phyloP scores from a whole-genome alignment of 35 echinoderm and acorn worm species.

The Apostichopus californicus region DNA sequence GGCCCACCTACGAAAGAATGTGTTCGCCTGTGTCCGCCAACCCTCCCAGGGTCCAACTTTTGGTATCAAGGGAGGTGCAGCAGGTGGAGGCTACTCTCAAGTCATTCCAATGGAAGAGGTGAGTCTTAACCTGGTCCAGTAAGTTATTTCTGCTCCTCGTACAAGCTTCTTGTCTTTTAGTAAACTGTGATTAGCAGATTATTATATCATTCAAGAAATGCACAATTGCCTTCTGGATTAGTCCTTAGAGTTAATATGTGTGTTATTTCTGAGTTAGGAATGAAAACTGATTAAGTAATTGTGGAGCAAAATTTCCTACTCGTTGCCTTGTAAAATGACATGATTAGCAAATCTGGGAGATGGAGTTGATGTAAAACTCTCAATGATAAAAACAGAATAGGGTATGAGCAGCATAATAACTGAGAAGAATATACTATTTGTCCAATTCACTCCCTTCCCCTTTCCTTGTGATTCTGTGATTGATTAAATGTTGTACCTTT shows the following conservation, averaged over 20 bases:
- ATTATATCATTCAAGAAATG: no score
- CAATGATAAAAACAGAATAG: background rate
- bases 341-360: no score
- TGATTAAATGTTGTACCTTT: background rate
- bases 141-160: no score
- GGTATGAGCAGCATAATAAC: background rate
- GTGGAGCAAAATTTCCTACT: no score
- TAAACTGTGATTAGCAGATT: no score
- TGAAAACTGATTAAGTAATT: no score
- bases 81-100: slow-evolving; percentile 95
- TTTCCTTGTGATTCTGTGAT: background rate
- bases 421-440: background rate
- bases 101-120: slow-evolving; percentile 99
- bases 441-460: background rate
- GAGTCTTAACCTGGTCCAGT: background rate
- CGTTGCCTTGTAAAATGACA: no score
- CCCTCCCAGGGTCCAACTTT: slow-evolving; percentile 99
- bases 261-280: no score
- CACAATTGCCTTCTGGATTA: no score
- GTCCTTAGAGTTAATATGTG: no score
- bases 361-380: no score
- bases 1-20: slow-evolving; percentile 91
- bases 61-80: slow-evolving; percentile 98
- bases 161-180: no score
- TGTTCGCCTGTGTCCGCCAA: slow-evolving; percentile 98